Conservation (phyloP, 2,113 vertebrate genomes). For the Hylia prasina region DNA sequence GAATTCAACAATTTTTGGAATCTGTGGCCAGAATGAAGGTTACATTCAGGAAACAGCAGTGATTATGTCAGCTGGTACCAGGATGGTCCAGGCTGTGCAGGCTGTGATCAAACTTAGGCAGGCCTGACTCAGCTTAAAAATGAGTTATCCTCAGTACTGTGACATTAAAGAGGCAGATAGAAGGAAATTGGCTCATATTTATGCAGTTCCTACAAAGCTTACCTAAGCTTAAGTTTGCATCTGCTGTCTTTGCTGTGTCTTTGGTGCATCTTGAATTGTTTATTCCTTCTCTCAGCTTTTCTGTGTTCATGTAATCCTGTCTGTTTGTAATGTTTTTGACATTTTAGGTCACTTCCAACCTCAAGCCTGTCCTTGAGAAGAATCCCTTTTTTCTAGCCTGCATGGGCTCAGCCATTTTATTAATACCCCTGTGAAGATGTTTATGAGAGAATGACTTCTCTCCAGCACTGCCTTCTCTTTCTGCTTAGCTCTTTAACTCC, state of each 20-base stretch:
- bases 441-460: background rate
- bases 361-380: conserved; percentile 27
- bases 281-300: conserved; percentile 62
- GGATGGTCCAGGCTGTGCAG: background rate
- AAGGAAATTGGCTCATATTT: conserved; percentile 40
- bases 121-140: conserved; percentile 49
- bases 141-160: background rate
- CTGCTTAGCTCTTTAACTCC: background rate
- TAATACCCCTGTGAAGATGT: background rate
- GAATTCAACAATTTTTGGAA: background rate
- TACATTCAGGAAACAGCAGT: background rate
- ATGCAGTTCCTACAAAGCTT: conserved; percentile 42
- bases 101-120: background rate
- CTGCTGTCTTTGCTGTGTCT: conserved; percentile 47
- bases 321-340: background rate
- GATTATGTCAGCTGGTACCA: background rate
- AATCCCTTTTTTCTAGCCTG: background rate
- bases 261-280: conserved; percentile 48
- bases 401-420: background rate
- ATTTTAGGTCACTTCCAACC: conserved; percentile 43
- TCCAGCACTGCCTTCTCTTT: background rate
- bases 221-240: conserved; percentile 62
- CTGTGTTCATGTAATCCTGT: conserved; percentile 8
- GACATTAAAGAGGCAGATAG: background rate
- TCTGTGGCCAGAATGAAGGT: background rate